phyloP scores from a whole-genome alignment of 2,113 vertebrate genomes.

The Mus spicilegus region DNA sequence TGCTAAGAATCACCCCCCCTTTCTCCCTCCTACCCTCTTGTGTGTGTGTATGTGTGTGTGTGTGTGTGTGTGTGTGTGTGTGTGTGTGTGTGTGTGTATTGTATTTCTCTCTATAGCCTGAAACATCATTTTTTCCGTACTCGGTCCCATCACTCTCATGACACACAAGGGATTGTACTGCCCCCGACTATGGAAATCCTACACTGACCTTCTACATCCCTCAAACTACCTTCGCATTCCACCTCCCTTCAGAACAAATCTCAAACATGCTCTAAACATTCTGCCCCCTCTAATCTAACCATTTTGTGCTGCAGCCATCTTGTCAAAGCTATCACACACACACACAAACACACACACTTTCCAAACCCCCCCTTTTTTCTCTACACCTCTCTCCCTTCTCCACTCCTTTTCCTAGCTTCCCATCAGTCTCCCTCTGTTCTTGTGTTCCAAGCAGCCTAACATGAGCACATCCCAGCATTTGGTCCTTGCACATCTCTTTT shows the following conservation, averaged over 20 bases:
- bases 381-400: neutral
- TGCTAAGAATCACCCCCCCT: neutral
- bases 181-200: neutral
- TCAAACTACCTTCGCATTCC: neutral
- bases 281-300: neutral
- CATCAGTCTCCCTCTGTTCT: neutral
- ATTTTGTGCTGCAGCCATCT: neutral
- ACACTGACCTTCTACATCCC: neutral
- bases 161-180: neutral
- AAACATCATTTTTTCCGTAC: neutral
- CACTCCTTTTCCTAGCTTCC: neutral
- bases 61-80: neutral
- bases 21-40: neutral
- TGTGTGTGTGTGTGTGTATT: no score
- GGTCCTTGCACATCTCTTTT: neutral
- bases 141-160: neutral
- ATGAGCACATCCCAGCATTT: neutral
- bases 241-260: neutral
- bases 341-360: no score
- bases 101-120: neutral
- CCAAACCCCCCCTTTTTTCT: neutral
- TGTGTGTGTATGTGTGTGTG: neutral
- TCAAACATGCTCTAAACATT: neutral
- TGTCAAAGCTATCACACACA: neutral
- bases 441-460: neutral